Conservation (phyloP, 2,797 vertebrate species). For the Denticeps clupeoides region DNA sequence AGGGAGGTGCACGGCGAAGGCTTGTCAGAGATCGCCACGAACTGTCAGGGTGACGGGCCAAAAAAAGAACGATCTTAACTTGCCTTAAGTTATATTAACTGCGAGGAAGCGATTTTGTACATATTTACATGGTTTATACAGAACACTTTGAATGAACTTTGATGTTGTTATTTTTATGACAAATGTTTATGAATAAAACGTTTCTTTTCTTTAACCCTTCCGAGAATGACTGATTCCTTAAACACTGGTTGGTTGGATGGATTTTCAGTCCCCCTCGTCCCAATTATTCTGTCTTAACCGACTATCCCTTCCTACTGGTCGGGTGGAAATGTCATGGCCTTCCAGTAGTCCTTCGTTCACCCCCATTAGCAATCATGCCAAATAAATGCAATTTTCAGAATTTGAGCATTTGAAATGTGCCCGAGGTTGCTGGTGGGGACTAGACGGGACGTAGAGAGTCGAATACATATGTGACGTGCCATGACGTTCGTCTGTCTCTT, state of each 20-base stretch:
- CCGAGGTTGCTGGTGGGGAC: too few relatives aligned
- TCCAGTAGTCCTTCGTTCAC: too few relatives aligned
- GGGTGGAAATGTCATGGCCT: too few relatives aligned
- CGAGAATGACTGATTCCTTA: constrained; percentile 9
- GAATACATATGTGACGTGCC: too few relatives aligned
- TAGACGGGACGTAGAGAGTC: too few relatives aligned
- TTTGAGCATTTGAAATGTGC: too few relatives aligned
- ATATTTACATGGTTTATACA: constrained; percentile 65
- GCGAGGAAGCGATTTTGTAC: constrained; percentile 62
- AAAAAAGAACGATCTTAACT: constrained; percentile 51
- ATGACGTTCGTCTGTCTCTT: too few relatives aligned
- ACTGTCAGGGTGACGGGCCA: constrained; percentile 46
- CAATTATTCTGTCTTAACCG: too few relatives aligned
- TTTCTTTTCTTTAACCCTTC: constrained; percentile 58
- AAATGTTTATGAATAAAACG: constrained; percentile 71
- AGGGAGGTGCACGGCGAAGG: constrained; percentile 36
- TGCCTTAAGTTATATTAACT: constrained; percentile 78
- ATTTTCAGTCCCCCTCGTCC: too few relatives aligned
- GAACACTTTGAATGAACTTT: constrained; percentile 63
- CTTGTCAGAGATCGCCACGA: constrained; percentile 52
- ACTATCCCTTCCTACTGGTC: too few relatives aligned
- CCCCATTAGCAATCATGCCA: too few relatives aligned
- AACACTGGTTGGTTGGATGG: neutral
- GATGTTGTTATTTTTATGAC: constrained; percentile 81
- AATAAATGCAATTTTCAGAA: too few relatives aligned